These are phyloP conservation scores for Elachura formosa DNA, from an alignment of 2,113 vertebrate species.

Conservation along the genomic window DNA sequence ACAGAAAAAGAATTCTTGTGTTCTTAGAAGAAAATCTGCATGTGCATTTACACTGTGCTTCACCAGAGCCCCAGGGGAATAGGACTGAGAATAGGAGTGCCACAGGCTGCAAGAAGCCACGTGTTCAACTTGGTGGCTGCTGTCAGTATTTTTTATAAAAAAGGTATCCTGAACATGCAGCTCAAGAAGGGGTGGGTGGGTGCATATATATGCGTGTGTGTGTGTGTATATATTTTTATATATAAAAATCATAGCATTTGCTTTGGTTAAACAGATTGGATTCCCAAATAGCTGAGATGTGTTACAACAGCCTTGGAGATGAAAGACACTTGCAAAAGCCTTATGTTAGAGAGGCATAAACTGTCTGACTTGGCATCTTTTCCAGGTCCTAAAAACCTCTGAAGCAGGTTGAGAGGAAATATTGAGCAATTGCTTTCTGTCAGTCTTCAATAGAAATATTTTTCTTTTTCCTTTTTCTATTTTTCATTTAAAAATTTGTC, in stretches of 20 bases:
- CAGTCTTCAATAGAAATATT: neutral
- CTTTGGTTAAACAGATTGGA: neutral
- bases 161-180: neutral
- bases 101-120: accelerated
- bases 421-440: neutral
- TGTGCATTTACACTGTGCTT: neutral
- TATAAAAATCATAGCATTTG: neutral
- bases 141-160: neutral
- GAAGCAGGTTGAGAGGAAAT: neutral
- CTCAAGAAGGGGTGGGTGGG: neutral
- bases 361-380: neutral
- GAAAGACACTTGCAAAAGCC: neutral
- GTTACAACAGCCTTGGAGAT: constrained; percentile 5
- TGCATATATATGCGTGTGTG: neutral
- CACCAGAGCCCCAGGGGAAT: neutral
- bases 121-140: neutral
- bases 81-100: neutral
- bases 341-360: neutral
- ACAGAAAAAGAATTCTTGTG: neutral
- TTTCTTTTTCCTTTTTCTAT: neutral
- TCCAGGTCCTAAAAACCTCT: neutral
- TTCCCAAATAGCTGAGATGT: constrained; percentile 1
- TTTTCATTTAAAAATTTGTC: neutral
- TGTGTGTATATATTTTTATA: neutral
- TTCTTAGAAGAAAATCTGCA: neutral